Conservation (phyloP, 2,888 invertebrate genomes). For the Brachyopa scutellaris region DNA sequence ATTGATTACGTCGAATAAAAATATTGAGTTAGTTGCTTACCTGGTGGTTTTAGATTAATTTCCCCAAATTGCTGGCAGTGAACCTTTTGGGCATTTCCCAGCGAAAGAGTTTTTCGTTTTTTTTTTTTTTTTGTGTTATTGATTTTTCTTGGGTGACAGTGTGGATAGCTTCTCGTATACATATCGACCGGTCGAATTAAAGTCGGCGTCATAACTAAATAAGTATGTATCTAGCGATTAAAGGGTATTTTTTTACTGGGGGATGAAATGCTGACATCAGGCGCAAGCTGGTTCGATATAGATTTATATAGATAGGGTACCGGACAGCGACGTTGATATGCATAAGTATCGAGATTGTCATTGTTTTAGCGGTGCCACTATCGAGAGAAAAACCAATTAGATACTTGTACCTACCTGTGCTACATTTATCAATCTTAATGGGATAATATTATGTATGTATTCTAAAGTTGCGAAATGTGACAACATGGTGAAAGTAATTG, state of each 20-base stretch:
- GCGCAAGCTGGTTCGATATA: too few relatives aligned
- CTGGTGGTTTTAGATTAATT: slow-evolving; percentile 5
- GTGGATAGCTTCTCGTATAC: background rate
- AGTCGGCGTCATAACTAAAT: slow-evolving; percentile 34
- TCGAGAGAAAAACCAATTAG: slow-evolving; percentile 3
- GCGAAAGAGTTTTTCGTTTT: background rate
- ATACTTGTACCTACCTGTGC: background rate
- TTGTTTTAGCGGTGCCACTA: background rate
- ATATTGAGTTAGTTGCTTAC: slow-evolving; percentile 9
- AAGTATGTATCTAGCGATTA: slow-evolving; percentile 29
- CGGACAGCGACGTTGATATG: too few relatives aligned
- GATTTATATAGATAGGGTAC: too few relatives aligned
- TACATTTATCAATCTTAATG: background rate
- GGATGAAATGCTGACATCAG: too few relatives aligned
- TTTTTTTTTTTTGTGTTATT: slow-evolving; percentile 34
- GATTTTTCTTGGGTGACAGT: slow-evolving; percentile 53
- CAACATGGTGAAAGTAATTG: slow-evolving; percentile 56
- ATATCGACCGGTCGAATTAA: slow-evolving; percentile 55
- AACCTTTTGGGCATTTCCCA: background rate
- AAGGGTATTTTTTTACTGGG: slow-evolving; percentile 3
- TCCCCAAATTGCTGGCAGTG: background rate
- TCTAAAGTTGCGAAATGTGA: slow-evolving; percentile 50
- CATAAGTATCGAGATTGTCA: background rate
- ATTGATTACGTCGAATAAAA: slow-evolving; percentile 55
- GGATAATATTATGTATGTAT: slow-evolving; percentile 2